Evolutionary conservation across 2,888 invertebrate species (phyloP).

Genomic region (Julus scandinavius): DNA sequence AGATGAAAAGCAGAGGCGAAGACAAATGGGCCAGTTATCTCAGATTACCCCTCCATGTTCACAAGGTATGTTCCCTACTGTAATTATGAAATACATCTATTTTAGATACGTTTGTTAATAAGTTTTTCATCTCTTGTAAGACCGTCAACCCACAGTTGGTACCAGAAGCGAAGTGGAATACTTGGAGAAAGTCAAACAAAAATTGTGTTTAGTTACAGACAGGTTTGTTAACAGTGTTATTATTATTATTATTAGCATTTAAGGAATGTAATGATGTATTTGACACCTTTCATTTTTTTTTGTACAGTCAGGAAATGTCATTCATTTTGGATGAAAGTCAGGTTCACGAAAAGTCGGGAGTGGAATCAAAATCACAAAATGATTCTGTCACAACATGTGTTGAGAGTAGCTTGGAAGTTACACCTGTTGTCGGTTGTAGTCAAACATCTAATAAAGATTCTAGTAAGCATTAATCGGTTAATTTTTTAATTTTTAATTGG

Average conservation of each 20-base stretch:
- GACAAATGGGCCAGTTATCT: constrained; percentile 67
- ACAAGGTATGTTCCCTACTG: constrained; percentile 70
- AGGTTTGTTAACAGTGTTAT: background rate
- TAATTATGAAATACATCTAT: background rate
- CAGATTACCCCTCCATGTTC: constrained; percentile 73
- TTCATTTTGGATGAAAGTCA: constrained; percentile 21
- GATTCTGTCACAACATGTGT: background rate
- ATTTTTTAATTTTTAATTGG: background rate
- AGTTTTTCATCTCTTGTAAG: constrained; percentile 18
- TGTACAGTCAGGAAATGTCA: constrained; percentile 21
- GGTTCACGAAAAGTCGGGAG: constrained; percentile 37
- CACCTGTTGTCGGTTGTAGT: background rate
- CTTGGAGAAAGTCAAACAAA: constrained; percentile 10
- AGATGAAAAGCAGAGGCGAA: constrained; percentile 76
- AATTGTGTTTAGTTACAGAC: background rate
- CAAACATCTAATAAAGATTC: background rate
- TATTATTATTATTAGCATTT: background rate
- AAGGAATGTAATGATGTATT: background rate
- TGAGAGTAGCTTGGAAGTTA: background rate
- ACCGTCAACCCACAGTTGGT: background rate
- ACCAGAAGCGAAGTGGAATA: constrained; percentile 18
- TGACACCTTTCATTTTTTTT: background rate
- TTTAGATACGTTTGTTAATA: background rate
- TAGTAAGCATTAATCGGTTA: background rate
- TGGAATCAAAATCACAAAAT: background rate